Evolutionary conservation across 2,888 invertebrate genomes (phyloP), one percentile per base, ranked within the genome.

Genomic region (Pollenia griseotomentosa): DNA sequence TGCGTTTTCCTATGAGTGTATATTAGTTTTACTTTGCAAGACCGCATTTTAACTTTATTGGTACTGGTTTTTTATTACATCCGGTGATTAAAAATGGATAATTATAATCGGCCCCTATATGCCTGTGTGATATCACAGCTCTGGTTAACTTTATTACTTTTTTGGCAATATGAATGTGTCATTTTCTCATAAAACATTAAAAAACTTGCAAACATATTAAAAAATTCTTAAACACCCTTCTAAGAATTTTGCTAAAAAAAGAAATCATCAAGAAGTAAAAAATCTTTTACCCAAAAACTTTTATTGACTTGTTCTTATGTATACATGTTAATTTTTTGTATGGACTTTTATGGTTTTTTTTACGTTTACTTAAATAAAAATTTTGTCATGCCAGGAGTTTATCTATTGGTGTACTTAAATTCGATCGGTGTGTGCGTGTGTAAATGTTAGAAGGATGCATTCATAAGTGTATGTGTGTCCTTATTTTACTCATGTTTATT

Each of bases 221-320:
- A 84, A 86, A 87, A 87, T 77, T 66, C 75, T 82, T 83, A 70
- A 78, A 79, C 63, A 79, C 57, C 77, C 51, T 78, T 73, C 14
- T 68, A 68, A 78, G 44, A 68, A 78, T 63, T 33, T 78, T 65
- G 9, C 53, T n/a, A 48, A 42, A 33, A 53, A 11, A 75, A 53
- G 14, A 51, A 23, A 7, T 19, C 12, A 16, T 16, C 61, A 63
- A 42, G 74, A 51, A 53, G 6, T 12, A 51, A 9, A 55, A 70
- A 87, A 63, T 42, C 23, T 73, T 10, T 68, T 74, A 77, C 33
- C 16, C 9, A 57, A 74, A 83, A 70, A 66, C 53, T 73, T 86
- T 85, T 88, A 88, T 88, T 86, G 88, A 88, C 84, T 88, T 88
- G 88, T 87, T 66, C 79, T 73, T 68, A n/a, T n/a, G n/a, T n/a